Percentiles rank a stretch among this genome's conserved stretches.
Evolutionary conservation across 2,888 invertebrate genomes (phyloP).

Genomic region (Lacanobia wlatinum): DNA sequence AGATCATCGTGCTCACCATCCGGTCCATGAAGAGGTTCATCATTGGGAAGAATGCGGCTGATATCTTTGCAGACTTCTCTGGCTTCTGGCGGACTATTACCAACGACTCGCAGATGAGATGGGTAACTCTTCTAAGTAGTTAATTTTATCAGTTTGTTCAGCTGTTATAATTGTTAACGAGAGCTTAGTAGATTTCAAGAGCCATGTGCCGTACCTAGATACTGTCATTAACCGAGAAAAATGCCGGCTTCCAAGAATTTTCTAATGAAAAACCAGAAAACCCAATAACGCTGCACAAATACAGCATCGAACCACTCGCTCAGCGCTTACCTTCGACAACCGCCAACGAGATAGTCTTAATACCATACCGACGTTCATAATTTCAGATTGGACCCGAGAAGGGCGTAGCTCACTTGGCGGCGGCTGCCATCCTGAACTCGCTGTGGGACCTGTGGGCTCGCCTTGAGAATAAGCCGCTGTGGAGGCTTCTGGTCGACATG

Average conservation of each 20-base stretch:
- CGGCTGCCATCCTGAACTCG: constrained; percentile 96
- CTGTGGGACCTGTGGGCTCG: constrained; percentile 98
- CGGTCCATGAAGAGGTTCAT: constrained; percentile 93
- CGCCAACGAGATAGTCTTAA: no score
- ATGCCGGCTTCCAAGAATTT: no score
- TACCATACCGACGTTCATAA: background rate
- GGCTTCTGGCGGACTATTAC: constrained; percentile 95
- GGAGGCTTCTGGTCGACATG: constrained; percentile 96
- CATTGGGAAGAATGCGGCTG: constrained; percentile 92
- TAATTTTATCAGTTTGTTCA: background rate
- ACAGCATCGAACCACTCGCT: background rate
- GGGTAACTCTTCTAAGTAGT: constrained; percentile 82
- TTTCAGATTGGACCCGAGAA: constrained; percentile 96
- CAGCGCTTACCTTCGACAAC: background rate
- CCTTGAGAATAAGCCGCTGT: constrained; percentile 95
- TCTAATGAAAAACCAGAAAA: no score
- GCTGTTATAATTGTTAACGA: no score
- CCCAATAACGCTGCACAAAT: no score
- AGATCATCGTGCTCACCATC: constrained; percentile 95
- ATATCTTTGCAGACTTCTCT: constrained; percentile 95
- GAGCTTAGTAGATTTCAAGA: no score
- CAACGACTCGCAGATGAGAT: constrained; percentile 97
- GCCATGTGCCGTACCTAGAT: no score
- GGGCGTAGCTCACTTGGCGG: constrained; percentile 96
- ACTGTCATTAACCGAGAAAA: background rate